Base-by-base conservation (phyloP, 2,888 invertebrate genomes). In the Epinotia bilunana region DNA sequence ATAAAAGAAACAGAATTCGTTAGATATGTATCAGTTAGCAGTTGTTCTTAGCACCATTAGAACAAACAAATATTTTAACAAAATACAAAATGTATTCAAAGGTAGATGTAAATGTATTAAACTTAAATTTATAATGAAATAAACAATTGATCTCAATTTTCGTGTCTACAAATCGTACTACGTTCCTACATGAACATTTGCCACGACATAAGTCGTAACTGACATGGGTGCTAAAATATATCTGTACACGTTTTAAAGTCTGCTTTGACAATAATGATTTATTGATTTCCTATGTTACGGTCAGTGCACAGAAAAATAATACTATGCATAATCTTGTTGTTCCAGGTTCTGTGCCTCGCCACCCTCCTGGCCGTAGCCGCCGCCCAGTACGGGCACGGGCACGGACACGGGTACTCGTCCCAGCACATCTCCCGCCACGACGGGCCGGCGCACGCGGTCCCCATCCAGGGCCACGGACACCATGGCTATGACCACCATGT, bases 1-100 rank as follows among this genome's bases (percentile, higher is more conserved):
- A 93, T 93, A 93, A 91, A 93, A 92, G 90, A 85, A 84, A 85
- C 82, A 80, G 86, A 79, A 84, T 84, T 83, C 83, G 82, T 80
- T 78, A 76, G 83, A 81, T 82, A 82, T 78, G 83, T 88, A 92
- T 92, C 93, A 93, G 89, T 93, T 82, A 79, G 80, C 80, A 79
- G 78, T 79, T 83, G 83, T 79, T 81, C 77, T 84, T 85, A 83
- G 86, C 73, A 77, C 80, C 80, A 84, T 83, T 86, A 85, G 80
- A 79, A 86, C 79, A 83, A 81, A 77, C 78, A 83, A 83, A 75
- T 74, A 60, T 77, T 72, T 58, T 23, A 23, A 23, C 63, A 33
- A 77, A 23, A 81, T 77, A 64, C 77, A 88, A 86, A 86, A 93
- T 93, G 93, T 85, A 88, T 80, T 87, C 86, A 72, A 91, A 92